A percentile compares a stretch with the other conserved stretches of the same genome.
Conservation (phyloP, 2,113 vertebrate genomes). For the Peucedramus taeniatus region DNA sequence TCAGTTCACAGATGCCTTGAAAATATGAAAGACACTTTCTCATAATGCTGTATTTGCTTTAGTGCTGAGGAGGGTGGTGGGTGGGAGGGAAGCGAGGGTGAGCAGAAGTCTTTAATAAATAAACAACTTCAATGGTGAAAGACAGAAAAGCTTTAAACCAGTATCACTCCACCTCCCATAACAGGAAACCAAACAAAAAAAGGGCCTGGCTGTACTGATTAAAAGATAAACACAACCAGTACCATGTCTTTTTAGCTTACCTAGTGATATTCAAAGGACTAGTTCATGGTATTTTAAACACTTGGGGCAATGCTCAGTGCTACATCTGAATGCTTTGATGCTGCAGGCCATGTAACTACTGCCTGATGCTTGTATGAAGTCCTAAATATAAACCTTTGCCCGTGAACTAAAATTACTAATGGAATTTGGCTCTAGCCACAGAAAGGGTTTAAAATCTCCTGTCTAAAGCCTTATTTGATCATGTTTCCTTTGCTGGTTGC, state of each 20-base stretch:
- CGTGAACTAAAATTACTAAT: constrained; percentile 43
- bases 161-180: background rate
- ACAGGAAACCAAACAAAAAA: background rate
- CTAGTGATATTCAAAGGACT: background rate
- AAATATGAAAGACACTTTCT: background rate
- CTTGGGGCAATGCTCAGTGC: background rate
- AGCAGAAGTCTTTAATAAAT: background rate
- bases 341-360: background rate
- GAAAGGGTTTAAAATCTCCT: constrained; percentile 49
- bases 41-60: background rate
- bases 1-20: background rate
- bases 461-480: constrained; percentile 43
- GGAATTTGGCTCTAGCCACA: constrained; percentile 55
- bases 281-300: background rate
- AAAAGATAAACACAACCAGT: background rate
- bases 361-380: background rate
- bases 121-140: background rate
- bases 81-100: fast-evolving
- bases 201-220: background rate
- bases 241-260: background rate
- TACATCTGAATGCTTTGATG: constrained; percentile 10
- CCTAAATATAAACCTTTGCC: constrained; percentile 56
- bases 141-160: background rate
- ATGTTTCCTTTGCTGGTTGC: background rate
- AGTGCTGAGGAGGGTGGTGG: fast-evolving